Conservation (phyloP, 2,113 vertebrate species). For the Chaetodon trifascialis region DNA sequence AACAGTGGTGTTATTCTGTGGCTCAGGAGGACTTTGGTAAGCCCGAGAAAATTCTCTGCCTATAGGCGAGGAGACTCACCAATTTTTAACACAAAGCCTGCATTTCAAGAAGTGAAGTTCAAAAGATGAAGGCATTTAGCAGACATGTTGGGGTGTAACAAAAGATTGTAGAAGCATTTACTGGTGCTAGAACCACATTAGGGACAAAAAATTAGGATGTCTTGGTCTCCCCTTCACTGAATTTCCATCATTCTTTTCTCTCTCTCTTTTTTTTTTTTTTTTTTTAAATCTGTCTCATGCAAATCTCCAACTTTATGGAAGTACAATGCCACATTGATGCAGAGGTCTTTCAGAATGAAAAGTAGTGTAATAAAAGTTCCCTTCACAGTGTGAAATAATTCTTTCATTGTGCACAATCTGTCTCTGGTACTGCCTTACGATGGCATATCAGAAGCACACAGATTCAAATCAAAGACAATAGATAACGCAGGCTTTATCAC, state of each 20-base stretch:
- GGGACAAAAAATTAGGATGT: neutral
- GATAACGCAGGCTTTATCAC: neutral
- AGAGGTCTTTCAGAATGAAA: neutral
- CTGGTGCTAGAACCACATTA: neutral
- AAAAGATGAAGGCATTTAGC: neutral
- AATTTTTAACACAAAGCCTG: neutral
- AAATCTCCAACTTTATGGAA: neutral
- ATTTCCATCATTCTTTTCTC: neutral
- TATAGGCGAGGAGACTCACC: neutral
- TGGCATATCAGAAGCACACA: neutral
- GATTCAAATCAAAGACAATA: neutral
- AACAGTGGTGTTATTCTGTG: neutral
- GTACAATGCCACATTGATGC: neutral
- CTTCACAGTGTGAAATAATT: neutral
- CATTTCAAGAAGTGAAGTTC: neutral
- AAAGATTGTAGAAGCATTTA: neutral
- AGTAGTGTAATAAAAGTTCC: neutral
- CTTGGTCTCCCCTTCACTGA: neutral
- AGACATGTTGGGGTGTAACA: neutral
- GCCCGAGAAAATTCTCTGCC: neutral
- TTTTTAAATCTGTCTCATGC: neutral
- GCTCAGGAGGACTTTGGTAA: neutral
- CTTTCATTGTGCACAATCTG: constrained; percentile 15
- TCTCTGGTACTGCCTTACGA: constrained; percentile 2
- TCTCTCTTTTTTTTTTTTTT: neutral